Evolutionary conservation across 2,113 vertebrate species (phyloP), one percentile per base, ranked within the genome.

Genomic region (Neodon shergylaensis): DNA sequence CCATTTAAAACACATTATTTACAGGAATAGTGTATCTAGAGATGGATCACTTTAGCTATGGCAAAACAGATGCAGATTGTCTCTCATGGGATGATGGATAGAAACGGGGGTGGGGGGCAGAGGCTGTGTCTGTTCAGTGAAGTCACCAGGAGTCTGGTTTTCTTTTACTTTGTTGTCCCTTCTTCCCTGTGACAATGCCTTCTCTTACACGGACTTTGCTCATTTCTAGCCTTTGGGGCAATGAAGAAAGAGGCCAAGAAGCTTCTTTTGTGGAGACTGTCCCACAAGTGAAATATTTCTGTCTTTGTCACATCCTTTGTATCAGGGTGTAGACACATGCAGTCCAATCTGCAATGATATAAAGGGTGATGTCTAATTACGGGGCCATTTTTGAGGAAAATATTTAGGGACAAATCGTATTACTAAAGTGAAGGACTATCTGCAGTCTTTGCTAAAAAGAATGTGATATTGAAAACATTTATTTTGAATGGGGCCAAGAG

Each of bases 401-500:
- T 83, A 87, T 42, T 5, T 36, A 83, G 36, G 2, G 4, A 52
- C 9, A 28, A 61, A 7, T 83, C 77, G 1, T 92, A 19, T 86
- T 49, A n/a, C 52, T 74, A 90, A 90, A 74, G 47, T 14, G 9
- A 84, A 92, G 9, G 12, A 39, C 22, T 31, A 28, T 68, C 49
- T 90, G 22, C 11, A 61, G 70, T 83, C n/a, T 91, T 8, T 95
- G 58, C 11, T 54, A 91, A 81, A 96, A 83, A 70, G 68, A 24
- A 92, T 52, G 26, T 36, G 8, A 68, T 70, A 49, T 22, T 84
- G 54, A 52, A 92, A 95, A 28, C 21, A 49, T 26, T 77, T 47
- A 26, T n/a, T 36, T 17, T 63, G 14, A 42, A 26, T 21, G 28
- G 31, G 17, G 5, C 4, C 47, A 94, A 49, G 6, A 72, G 19